phyloP scores from a whole-genome alignment of 2,888 invertebrate genomes.

The Phrixothrix hirtus region DNA sequence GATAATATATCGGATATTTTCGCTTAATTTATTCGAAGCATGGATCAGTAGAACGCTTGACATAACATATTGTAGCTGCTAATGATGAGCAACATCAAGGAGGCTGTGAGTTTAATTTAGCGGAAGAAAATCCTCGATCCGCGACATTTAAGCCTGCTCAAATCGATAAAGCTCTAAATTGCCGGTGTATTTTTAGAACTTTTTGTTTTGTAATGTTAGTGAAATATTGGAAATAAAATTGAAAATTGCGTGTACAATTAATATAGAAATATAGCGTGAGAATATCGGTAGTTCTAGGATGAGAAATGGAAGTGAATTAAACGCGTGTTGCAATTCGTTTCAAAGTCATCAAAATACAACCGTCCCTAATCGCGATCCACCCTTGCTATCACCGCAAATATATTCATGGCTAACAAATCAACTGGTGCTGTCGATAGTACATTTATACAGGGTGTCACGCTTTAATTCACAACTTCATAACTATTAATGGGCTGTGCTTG shows the following conservation, averaged over 20 bases:
- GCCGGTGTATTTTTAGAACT: too few species aligned
- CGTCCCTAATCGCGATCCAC: slow-evolving; percentile 46
- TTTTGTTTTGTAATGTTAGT: too few species aligned
- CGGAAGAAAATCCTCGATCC: slow-evolving; percentile 24
- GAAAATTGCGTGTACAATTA: not conserved
- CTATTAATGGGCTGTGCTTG: not conserved
- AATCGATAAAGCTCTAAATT: slow-evolving; percentile 10
- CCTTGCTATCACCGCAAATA: slow-evolving; percentile 37
- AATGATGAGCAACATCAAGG: slow-evolving; percentile 29
- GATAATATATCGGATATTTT: slow-evolving; percentile 15
- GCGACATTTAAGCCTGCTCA: slow-evolving; percentile 14
- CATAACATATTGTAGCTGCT: slow-evolving; percentile 27
- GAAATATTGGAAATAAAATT: not conserved
- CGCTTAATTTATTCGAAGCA: slow-evolving; percentile 15
- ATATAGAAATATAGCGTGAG: not conserved
- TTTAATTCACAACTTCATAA: slow-evolving; percentile 31
- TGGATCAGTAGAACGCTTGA: slow-evolving; percentile 17
- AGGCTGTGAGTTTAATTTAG: slow-evolving; percentile 28
- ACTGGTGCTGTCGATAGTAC: slow-evolving; percentile 17
- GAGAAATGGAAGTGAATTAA: slow-evolving; percentile 8
- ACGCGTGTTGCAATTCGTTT: slow-evolving; percentile 43
- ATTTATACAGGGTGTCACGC: slow-evolving; percentile 37
- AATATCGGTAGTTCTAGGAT: not conserved
- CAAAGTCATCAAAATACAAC: slow-evolving; percentile 43
- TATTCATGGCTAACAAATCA: slow-evolving; percentile 25